A percentile compares a stretch with the other conserved stretches of the same genome.
phyloP scores from a whole-genome alignment of 1,140 invertebrate species.

The Drosophila auraria region DNA sequence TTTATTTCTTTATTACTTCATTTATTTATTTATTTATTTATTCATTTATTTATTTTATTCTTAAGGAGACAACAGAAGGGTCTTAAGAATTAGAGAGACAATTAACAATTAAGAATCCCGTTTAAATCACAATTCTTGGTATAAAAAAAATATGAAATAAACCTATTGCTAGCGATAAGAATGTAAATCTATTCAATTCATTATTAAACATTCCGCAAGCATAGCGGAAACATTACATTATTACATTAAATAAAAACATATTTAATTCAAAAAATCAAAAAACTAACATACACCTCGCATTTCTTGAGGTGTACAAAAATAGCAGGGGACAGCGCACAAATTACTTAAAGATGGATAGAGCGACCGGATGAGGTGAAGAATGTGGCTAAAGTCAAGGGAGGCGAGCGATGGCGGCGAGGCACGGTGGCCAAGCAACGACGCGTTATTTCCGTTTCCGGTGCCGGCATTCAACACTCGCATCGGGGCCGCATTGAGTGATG shows the following conservation, averaged over 20 bases:
- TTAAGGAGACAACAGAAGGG: no score
- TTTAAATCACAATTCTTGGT: no score
- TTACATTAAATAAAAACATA: no score
- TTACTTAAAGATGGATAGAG: conserved; percentile 75
- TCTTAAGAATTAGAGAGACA: no score
- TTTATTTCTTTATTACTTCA: neutral
- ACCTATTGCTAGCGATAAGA: no score
- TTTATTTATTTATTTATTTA: no score
- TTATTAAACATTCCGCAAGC: no score
- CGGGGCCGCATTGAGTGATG: conserved; percentile 72
- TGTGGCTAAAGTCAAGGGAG: conserved; percentile 37
- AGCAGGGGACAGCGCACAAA: conserved; percentile 58
- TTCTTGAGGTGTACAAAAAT: conserved; percentile 1
- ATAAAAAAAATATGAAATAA: no score
- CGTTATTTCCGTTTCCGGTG: conserved; percentile 78
- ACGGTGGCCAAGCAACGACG: conserved; percentile 55
- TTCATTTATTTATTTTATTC: no score
- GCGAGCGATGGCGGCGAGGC: neutral
- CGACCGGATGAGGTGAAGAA: conserved; percentile 29
- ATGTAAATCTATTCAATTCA: no score
- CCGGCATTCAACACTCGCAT: conserved; percentile 63
- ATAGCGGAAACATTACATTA: no score
- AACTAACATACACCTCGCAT: neutral
- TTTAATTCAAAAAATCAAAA: neutral
- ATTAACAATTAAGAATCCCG: no score